These are phyloP conservation scores for Polydesmus complanatus DNA, from an alignment of 2,888 invertebrate species.

Conservation along the genomic window DNA sequence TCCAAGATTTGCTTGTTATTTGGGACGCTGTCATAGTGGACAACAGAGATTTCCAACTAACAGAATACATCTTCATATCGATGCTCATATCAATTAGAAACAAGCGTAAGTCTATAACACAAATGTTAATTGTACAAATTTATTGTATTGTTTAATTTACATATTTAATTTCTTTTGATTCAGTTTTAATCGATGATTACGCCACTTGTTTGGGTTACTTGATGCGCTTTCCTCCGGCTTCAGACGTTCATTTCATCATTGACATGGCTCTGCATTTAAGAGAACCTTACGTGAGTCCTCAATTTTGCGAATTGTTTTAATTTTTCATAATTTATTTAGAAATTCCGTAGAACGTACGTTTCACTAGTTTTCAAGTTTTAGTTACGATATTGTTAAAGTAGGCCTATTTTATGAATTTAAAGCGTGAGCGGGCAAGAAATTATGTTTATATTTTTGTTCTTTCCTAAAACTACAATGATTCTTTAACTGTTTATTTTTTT, in stretches of 20 bases:
- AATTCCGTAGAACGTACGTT: neutral
- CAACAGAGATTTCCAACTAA: constrained; percentile 37
- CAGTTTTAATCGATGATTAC: constrained; percentile 49
- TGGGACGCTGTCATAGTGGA: constrained; percentile 76
- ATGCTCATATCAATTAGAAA: constrained; percentile 58
- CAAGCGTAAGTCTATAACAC: constrained; percentile 42
- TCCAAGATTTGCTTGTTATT: constrained; percentile 56
- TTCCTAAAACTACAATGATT: no score
- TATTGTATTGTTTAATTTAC: neutral
- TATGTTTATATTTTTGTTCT: no score
- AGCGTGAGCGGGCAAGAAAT: no score
- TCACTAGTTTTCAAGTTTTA: no score
- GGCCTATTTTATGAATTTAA: no score
- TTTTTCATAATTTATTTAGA: neutral
- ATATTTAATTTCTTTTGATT: constrained; percentile 20
- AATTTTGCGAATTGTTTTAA: no score
- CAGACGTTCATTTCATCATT: constrained; percentile 47
- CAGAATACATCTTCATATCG: constrained; percentile 58
- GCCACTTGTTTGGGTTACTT: constrained; percentile 47
- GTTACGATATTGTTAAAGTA: no score
- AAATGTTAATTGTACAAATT: neutral
- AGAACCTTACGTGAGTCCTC: constrained; percentile 17
- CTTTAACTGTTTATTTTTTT: no score
- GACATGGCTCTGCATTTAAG: constrained; percentile 40
- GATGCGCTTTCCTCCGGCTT: constrained; percentile 51